Base-by-base conservation (phyloP, 2,113 vertebrate species). In the Herpetotheres cachinnans region DNA sequence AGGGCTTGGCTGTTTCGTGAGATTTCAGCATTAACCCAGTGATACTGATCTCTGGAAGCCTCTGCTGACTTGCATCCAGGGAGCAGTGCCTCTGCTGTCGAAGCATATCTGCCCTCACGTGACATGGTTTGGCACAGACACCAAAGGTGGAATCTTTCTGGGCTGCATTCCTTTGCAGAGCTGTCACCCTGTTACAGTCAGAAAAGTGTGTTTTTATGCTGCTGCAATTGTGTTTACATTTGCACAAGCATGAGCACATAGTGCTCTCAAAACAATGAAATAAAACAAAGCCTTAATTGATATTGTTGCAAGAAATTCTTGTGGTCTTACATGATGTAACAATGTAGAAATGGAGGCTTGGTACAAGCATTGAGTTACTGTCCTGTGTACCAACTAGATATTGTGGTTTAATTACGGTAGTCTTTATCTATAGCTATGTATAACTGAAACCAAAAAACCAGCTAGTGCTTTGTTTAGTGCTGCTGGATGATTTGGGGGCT, bases 91-190 rank as follows among this genome's bases (percentile, higher is more conserved):
- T 32, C 20, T 54, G 44, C 63, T 79, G 54, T 63, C 49, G 63
- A 15, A 83, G 29, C 0, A 0, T 80, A 8, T 80, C 49, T 87
- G 13, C 24, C 18, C 26, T 52, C 1, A 0, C 2, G 2, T 83
- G 49, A 65, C 32, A 14, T 42, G n/a, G 56, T 44, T 87, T 62
- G 22, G 20, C 61, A 74, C 0, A 2, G 38, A 29, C 32, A 30
- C 26, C 30, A 65, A 52, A 50, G 16, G 24, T 80, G 56, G 50
- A n/a, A 16, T 71, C n/a, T 71, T 65, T 82, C 50, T 55, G 61
- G 27, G 2, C n/a, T 76, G 11, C 50, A 13, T 80, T 83, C 20
- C 9, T 80, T 59, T 70, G 21, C 40, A 73, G 25, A 79, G 40
- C 38, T 84, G 72, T 93, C 44, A 65, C 6, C 10, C 26, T 70